These are phyloP conservation scores for Entelurus aequoreus DNA, from an alignment of 2,113 vertebrate species.

Conservation along the genomic window DNA sequence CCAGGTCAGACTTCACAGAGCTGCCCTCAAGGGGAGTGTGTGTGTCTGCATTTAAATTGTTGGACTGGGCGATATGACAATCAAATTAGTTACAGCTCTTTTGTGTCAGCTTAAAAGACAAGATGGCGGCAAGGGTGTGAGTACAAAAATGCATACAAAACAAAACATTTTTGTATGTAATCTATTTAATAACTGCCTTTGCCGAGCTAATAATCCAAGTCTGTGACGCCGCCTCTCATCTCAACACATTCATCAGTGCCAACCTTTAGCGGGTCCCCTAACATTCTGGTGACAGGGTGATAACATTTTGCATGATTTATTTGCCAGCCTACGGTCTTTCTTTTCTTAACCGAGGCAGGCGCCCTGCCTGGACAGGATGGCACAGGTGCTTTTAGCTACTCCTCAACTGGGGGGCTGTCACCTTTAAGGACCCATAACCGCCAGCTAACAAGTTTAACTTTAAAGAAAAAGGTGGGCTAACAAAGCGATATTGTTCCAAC, in stretches of 20 bases:
- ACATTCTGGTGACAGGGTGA: slow-evolving; percentile 33
- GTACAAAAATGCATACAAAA: too few relatives aligned
- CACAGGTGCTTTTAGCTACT: too few relatives aligned
- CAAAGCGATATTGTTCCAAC: neutral
- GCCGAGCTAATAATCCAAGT: too few relatives aligned
- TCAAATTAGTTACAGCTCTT: slow-evolving; percentile 58
- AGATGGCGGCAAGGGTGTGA: too few relatives aligned
- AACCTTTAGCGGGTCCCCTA: slow-evolving; percentile 45
- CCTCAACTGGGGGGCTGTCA: too few relatives aligned
- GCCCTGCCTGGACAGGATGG: too few relatives aligned
- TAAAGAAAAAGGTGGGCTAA: neutral
- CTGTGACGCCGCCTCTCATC: slow-evolving; percentile 27
- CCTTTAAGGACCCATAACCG: too few relatives aligned
- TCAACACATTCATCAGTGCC: slow-evolving; percentile 37
- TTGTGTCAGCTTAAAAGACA: slow-evolving; percentile 42
- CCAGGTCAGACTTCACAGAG: slow-evolving; percentile 50
- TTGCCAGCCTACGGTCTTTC: neutral
- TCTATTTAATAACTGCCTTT: too few relatives aligned
- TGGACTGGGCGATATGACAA: slow-evolving; percentile 56
- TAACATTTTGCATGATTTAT: slow-evolving; percentile 43
- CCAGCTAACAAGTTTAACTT: neutral
- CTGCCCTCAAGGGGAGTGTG: neutral
- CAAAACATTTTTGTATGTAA: too few relatives aligned
- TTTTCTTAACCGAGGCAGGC: too few relatives aligned
- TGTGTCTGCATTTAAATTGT: slow-evolving; percentile 51